Conservation (phyloP, 1,140 invertebrate genomes). For the Microplitis mediator region DNA sequence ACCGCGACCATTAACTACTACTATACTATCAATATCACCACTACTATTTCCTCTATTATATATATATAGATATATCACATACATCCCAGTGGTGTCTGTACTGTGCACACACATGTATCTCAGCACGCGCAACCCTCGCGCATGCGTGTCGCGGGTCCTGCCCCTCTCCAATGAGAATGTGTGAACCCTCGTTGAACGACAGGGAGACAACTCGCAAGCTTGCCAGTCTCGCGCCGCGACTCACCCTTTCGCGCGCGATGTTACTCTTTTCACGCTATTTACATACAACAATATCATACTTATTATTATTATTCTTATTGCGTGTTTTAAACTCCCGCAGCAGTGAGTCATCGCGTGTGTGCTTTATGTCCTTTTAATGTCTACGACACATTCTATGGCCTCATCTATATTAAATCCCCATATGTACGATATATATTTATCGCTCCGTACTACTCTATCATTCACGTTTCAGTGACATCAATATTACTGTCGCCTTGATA, state of each 20-base stretch:
- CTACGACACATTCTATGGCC: too few relatives aligned
- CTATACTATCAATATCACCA: too few relatives aligned
- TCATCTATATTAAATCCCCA: too few relatives aligned
- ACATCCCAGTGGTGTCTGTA: background rate
- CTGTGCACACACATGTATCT: background rate
- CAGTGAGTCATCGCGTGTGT: too few relatives aligned
- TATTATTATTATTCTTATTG: background rate
- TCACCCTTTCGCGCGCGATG: slow-evolving; percentile 13
- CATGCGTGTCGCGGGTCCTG: background rate
- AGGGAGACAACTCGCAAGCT: background rate
- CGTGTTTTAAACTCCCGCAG: background rate
- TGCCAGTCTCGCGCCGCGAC: background rate
- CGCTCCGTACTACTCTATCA: too few relatives aligned
- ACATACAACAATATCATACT: background rate
- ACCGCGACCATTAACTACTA: too few relatives aligned
- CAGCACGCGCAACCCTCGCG: slow-evolving; percentile 15
- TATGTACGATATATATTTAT: too few relatives aligned
- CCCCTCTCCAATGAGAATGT: background rate
- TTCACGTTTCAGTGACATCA: too few relatives aligned
- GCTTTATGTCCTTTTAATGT: too few relatives aligned
- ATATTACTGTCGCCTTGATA: too few relatives aligned
- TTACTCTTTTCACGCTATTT: slow-evolving; percentile 1
- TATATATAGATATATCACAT: too few relatives aligned
- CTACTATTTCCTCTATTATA: too few relatives aligned
- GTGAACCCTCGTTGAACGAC: background rate